Evolutionary conservation across 2,113 vertebrate genomes (phyloP), one percentile per base, ranked within the genome.

Genomic region (Pollimyrus isidori): DNA sequence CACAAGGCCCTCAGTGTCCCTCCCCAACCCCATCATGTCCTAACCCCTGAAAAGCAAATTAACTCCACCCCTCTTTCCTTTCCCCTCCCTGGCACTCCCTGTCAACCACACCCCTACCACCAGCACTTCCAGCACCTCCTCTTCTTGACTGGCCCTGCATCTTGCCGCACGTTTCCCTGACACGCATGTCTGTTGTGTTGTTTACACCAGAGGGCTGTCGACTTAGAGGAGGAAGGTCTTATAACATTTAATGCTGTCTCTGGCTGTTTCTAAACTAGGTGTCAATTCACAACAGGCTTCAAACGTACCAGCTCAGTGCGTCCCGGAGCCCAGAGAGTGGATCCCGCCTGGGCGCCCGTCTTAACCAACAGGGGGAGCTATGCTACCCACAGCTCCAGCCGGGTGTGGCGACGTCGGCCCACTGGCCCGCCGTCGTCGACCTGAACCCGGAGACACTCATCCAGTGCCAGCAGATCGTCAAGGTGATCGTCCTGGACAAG

Each of bases 261-360:
- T 99, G 98, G 96, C 98, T 99, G 97, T 99, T 98, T 97, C 98
- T 99, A 99, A 99, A 99, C 97, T 99, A 99, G 98, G 98, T 99
- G 97, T 99, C 98, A 99, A 99, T 99, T 99, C 98, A 99, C 98
- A 99, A 99, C 98, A 99, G 98, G 98, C 98, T 99, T 97, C 98
- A 98, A 98, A 98, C 97, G 96, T 98, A 98, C 96, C 98, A 98
- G 95, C 97, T 96, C 96, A 97, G 91, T 95, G 95, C 96, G 92
- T 92, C 94, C 93, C 94, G 95, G 95, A 92, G 89, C 89, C 94
- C 95, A 91, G 94, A 97, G 95, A 96, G 92, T 96, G 96, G 95
- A 95, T 94, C 92, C 90, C 95, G 95, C 89, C 96, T 95, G 95
- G 96, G 95, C 95, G 96, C 76, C 90, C 94, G 58, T 95, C 96